Evolutionary conservation across 2,888 invertebrate species (phyloP).

Genomic region (Endotricha flammealis): DNA sequence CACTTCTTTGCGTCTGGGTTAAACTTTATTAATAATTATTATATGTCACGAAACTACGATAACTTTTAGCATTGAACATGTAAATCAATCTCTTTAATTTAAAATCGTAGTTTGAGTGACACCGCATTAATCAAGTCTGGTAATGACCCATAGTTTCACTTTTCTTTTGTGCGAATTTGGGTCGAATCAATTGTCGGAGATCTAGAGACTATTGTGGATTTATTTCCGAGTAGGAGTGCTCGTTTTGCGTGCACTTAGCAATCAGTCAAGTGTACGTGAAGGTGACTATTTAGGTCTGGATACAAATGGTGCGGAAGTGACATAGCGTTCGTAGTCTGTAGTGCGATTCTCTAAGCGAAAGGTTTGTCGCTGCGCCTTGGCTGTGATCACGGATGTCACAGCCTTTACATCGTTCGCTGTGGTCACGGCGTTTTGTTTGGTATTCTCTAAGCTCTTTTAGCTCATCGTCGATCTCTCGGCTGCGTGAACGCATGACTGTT

Average conservation of each 20-base stretch:
- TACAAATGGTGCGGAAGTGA: constrained; percentile 49
- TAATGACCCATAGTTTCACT: constrained; percentile 49
- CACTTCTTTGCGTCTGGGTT: constrained; percentile 9
- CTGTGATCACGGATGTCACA: no score
- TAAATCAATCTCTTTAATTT: constrained; percentile 34
- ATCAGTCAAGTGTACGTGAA: constrained; percentile 34
- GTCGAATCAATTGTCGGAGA: constrained; percentile 33
- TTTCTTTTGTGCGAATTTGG: constrained; percentile 39
- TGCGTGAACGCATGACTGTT: no score
- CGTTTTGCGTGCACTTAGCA: constrained; percentile 25
- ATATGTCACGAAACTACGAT: constrained; percentile 11
- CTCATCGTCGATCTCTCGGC: no score
- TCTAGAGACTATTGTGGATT: constrained; percentile 36
- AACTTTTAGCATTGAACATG: constrained; percentile 19
- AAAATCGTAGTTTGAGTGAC: constrained; percentile 35
- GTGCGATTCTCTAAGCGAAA: no score
- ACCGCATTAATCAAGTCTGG: constrained; percentile 39
- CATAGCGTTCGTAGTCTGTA: constrained; percentile 34
- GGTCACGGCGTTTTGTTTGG: no score
- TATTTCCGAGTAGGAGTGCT: constrained; percentile 40
- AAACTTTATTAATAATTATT: constrained; percentile 17
- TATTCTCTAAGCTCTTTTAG: no score
- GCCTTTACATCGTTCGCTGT: no score
- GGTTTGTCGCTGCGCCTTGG: no score
- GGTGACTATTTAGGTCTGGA: constrained; percentile 31